Conservation (phyloP, 2,797 vertebrate species). For the Schizopygopsis pylzovi region DNA sequence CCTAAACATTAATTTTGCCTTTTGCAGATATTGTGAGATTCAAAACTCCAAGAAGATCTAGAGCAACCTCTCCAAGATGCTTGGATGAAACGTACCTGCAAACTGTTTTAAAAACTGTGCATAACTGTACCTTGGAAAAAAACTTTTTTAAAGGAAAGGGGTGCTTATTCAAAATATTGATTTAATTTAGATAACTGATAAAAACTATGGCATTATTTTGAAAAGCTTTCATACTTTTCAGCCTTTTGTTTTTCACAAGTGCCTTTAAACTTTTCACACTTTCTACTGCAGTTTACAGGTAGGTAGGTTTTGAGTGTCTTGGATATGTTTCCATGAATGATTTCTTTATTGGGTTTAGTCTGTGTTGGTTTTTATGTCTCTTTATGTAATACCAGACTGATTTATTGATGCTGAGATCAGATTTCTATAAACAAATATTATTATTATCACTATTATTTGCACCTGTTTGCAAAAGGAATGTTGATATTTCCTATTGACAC, state of each 20-base stretch:
- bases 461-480: neutral
- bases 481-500: neutral
- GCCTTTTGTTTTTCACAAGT: neutral
- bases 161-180: neutral
- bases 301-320: neutral
- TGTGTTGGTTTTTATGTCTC: neutral
- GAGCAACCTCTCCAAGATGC: neutral
- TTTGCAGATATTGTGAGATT: neutral
- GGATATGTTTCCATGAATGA: neutral
- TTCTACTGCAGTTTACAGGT: neutral
- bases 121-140: neutral
- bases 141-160: neutral
- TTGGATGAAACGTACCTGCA: neutral
- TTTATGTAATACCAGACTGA: neutral
- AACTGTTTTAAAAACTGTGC: neutral
- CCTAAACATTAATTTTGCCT: neutral
- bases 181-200: neutral
- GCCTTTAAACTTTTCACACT: no score
- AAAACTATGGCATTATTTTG: neutral
- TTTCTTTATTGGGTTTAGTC: neutral
- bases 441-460: neutral
- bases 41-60: neutral
- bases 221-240: neutral
- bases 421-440: neutral
- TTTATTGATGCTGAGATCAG: neutral